Conservation (phyloP, 30 jellyfish, hydroid and myxozoan species). For the Aurelia aurita complex sp. Pacific region DNA sequence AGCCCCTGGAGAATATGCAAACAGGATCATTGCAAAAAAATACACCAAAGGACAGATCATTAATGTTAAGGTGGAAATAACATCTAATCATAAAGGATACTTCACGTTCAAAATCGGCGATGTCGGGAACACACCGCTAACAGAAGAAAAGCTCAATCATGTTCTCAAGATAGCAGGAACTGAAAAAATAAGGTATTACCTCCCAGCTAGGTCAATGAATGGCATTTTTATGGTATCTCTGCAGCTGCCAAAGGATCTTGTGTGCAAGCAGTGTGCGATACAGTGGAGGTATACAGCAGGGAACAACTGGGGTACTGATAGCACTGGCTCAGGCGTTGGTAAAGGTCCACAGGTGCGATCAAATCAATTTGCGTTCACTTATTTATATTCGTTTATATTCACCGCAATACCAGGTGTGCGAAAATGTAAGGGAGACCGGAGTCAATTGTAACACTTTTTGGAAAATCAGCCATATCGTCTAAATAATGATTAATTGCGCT, state of each 20-base stretch:
- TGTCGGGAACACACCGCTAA: conserved; percentile 20
- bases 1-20: conserved; percentile 55
- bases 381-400: too few relatives aligned
- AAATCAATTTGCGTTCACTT: background rate
- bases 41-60: conserved; percentile 50
- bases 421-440: too few relatives aligned
- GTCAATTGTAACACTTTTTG: too few relatives aligned
- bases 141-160: conserved; percentile 38
- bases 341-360: conserved; percentile 34
- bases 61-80: conserved; percentile 35
- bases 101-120: conserved; percentile 43
- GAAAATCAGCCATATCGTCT: too few relatives aligned
- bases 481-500: too few relatives aligned
- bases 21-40: conserved; percentile 30
- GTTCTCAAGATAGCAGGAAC: conserved; percentile 29
- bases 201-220: conserved; percentile 18
- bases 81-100: conserved; percentile 65
- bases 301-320: conserved; percentile 63
- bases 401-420: too few relatives aligned
- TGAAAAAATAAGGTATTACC: background rate
- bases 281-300: conserved; percentile 64
- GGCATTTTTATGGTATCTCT: conserved; percentile 32
- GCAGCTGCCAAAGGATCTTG: conserved; percentile 24
- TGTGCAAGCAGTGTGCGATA: conserved; percentile 53
- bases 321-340: conserved; percentile 45